Base-by-base conservation (phyloP, 37 sponge, comb jelly and placozoan genomes). In the Agelas oroides region DNA sequence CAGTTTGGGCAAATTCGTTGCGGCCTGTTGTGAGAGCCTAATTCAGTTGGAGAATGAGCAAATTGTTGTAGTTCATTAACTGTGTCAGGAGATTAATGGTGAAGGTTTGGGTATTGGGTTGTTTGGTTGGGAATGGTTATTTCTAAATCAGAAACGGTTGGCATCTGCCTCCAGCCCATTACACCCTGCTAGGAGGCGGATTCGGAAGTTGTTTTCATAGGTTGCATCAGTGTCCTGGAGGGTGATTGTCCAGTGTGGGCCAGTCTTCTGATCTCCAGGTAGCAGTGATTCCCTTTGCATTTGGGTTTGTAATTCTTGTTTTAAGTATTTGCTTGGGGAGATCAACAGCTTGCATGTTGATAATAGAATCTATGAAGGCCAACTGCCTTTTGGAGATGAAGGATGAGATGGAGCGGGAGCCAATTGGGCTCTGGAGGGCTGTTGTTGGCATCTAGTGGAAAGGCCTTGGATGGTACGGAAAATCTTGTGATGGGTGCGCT, bases 101-200 rank as follows among this genome's bases (percentile, higher is more conserved):
- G n/a, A n/a, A n/a, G n/a, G n/a, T n/a, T n/a, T n/a, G n/a, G n/a
- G n/a, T n/a, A n/a, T n/a, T n/a, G n/a, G n/a, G n/a, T n/a, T n/a
- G n/a, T n/a, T n/a, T n/a, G n/a, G 37, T n/a, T n/a, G n/a, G n/a
- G n/a, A n/a, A n/a, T n/a, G n/a, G n/a, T n/a, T n/a, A n/a, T n/a
- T n/a, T n/a, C n/a, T n/a, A n/a, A n/a, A n/a, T n/a, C n/a, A n/a
- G n/a, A n/a, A n/a, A n/a, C 73, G 13, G 54, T 17, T 46, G 36
- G 73, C 73, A 73, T 73, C 73, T 1, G 19, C 23, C 17, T 73
- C 73, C 31, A 73, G 73, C 5, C 53, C 73, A 73, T 73, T 18
- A 28, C 73, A 73, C n/a, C 73, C n/a, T n/a, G 40, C 53, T 20
- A 73, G 27, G 6, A 73, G 73, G 25, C 73, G 11, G 40, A 73